These are phyloP conservation scores for Enteromius fasciolatus DNA, from an alignment of 2,797 vertebrate species.

Conservation along the genomic window DNA sequence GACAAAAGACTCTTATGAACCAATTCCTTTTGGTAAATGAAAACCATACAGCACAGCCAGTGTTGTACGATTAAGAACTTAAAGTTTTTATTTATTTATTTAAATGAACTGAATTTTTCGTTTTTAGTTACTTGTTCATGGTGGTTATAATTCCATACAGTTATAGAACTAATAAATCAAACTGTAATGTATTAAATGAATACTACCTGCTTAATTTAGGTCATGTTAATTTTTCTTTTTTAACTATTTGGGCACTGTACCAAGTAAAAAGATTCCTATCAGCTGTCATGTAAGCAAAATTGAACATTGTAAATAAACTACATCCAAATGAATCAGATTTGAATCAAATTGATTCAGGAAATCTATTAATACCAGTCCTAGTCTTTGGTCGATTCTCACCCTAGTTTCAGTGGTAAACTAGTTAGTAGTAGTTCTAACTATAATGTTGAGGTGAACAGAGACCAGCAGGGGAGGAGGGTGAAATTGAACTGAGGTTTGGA, in stretches of 20 bases:
- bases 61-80: background rate
- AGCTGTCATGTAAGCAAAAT: background rate
- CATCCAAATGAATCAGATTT: background rate
- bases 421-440: background rate
- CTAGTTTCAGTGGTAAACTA: background rate
- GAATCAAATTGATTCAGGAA: background rate
- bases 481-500: background rate
- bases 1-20: background rate
- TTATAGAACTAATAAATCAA: background rate
- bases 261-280: background rate
- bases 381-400: background rate
- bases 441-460: background rate
- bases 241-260: no score
- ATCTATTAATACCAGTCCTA: background rate
- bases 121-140: no score
- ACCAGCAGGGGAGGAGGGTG: background rate
- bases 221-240: background rate
- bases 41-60: background rate
- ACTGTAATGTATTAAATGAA: background rate
- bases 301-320: background rate
- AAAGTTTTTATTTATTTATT: no score
- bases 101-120: no score
- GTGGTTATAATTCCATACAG: background rate
- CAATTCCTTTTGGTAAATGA: background rate
- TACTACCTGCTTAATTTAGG: background rate